phyloP scores from a whole-genome alignment of 2,797 vertebrate genomes.

The Emys orbicularis region DNA sequence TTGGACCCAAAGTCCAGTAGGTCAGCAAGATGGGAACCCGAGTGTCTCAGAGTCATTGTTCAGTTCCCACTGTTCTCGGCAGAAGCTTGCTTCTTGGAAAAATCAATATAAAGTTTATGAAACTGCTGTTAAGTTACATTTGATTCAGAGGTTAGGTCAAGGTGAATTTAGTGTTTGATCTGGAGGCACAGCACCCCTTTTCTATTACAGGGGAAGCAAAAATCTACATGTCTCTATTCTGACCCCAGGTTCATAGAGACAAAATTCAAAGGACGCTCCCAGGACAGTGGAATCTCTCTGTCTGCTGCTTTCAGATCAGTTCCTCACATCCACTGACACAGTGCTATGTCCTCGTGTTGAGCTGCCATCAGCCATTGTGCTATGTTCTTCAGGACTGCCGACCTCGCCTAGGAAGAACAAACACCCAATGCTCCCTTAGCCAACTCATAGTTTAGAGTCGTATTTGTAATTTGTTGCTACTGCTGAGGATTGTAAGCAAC shows the following conservation, averaged over 20 bases:
- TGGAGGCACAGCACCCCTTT: neutral
- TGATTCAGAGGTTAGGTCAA: neutral
- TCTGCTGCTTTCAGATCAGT: neutral
- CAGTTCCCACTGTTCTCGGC: neutral
- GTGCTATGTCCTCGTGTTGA: neutral
- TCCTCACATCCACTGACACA: neutral
- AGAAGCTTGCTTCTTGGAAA: neutral
- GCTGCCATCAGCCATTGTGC: neutral
- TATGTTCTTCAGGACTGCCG: no score
- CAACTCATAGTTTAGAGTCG: neutral
- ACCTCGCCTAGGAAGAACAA: neutral
- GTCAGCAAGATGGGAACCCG: neutral
- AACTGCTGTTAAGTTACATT: neutral
- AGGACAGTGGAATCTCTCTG: neutral
- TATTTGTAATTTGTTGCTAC: conserved; percentile 53
- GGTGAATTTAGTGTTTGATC: neutral
- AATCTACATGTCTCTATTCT: neutral
- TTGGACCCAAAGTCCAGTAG: neutral
- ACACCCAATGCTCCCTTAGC: neutral
- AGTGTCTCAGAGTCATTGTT: neutral
- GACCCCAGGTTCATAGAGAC: neutral
- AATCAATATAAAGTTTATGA: neutral
- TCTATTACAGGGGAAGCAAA: neutral
- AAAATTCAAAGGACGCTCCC: neutral
- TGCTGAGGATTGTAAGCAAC: conserved; percentile 16